Base-by-base conservation (phyloP, 2,797 vertebrate genomes). In the Oreochromis mossambicus region DNA sequence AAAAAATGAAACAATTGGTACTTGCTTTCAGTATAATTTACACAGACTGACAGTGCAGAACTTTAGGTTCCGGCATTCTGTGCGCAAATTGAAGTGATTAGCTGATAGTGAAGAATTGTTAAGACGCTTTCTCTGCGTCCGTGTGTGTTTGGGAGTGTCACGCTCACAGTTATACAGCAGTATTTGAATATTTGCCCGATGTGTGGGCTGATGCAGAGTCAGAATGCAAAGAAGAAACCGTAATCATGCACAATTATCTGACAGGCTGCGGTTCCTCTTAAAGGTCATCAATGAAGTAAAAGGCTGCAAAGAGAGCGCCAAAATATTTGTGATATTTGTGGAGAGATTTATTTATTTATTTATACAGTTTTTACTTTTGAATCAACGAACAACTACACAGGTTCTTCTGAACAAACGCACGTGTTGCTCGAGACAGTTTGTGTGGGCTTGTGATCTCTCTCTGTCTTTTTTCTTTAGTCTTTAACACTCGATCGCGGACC, bases 141-240 rank as follows among this genome's bases (percentile, higher is more conserved):
- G 79, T 84, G 68, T 84, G 56, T 83, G 82, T 86, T 81, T 70
- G 83, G 78, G 88, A 89, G 88, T 88, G 83, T 90, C 90, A 88
- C 77, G 54, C 89, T 91, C 87, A 68, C 90, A 89, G 90, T 91
- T 89, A 79, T 90, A 87, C 88, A 87, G 90, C 86, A 89, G 52
- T 76, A 93, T 95, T 93, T 95, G 93, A 95, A 94, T 95, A 94
- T 93, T 83, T 83, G 90, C 92, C 87, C 81, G 78, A 83, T 89
- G 94, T 94, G 95, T 95, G 94, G 95, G 95, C 84, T 86, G 93
- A 91, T 93, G 94, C 91, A 93, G 87, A 94, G 92, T 93, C 94
- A 95, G 82, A 94, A 94, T 94, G 93, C 93, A 94, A 95, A 94
- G 86, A 90, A 87, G 89, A 93, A 89, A 89, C 83, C 84, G 92